phyloP scores from a whole-genome alignment of 2,888 invertebrate species.

The Pristionchus mayeri region DNA sequence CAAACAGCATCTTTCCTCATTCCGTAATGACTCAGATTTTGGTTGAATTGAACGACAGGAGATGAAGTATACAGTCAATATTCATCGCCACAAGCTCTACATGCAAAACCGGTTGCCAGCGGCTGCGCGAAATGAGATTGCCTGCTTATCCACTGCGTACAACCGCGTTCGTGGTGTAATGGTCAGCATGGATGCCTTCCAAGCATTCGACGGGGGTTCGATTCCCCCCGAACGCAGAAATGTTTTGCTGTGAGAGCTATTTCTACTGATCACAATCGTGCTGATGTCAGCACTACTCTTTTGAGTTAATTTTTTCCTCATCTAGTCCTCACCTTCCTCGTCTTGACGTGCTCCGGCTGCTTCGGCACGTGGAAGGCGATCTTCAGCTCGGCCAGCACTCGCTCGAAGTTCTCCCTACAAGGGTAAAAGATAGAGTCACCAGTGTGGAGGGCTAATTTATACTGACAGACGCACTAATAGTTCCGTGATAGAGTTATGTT shows the following conservation, averaged over 20 bases:
- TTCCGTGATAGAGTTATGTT: no score
- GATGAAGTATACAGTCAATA: no score
- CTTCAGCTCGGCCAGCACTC: constrained; percentile 62
- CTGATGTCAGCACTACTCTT: no score
- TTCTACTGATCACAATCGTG: no score
- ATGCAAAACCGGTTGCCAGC: not conserved
- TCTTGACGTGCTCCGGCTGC: constrained; percentile 67
- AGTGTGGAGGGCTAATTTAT: no score
- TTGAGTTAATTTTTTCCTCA: no score
- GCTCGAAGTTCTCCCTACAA: constrained; percentile 51
- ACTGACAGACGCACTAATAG: no score
- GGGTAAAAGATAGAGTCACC: no score
- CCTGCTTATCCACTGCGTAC: not conserved
- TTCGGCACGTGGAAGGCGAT: constrained; percentile 74
- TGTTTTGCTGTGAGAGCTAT: constrained; percentile 35
- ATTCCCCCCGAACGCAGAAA: constrained; percentile 58
- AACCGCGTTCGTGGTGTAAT: constrained; percentile 58
- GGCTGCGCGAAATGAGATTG: not conserved
- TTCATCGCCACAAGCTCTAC: constrained; percentile 52
- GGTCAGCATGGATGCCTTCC: constrained; percentile 63
- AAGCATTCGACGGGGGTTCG: constrained; percentile 62
- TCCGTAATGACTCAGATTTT: no score
- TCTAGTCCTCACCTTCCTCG: constrained; percentile 59
- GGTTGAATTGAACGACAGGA: no score
- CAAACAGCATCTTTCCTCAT: no score